Evolutionary conservation across 1,140 invertebrate genomes (phyloP), one percentile per base, ranked within the genome.

Genomic region (Drosophila subobscura): DNA sequence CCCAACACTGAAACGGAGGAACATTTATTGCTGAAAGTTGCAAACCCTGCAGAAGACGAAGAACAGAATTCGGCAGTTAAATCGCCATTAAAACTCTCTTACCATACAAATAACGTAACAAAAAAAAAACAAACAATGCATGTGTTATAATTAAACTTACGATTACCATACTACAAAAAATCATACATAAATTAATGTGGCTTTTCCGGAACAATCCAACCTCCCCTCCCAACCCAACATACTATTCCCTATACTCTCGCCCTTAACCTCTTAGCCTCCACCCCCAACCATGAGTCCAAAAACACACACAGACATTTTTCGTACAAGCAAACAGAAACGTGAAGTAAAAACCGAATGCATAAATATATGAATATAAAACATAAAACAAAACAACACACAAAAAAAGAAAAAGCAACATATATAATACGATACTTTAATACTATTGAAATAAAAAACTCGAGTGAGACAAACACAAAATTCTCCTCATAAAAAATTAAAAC

Each of bases 381-480:
- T 49, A 27, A 68, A 73, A 67, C 53, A 54, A 44, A 42, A 45
- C 63, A 54, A 47, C n/a, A 20, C 16, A 50, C 33, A 65, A 22
- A 64, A 49, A 66, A 56, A 61, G 2, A 55, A 80, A 75, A 67
- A 63, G 45, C 73, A 79, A 78, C 72, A 89, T 76, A 88, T 88
- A 89, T 83, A 88, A 88, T 79, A 88, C 83, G 78, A 88, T 88
- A 88, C 83, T 88, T 88, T 88, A 88, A 88, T 88, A 89, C 83
- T 89, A 88, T 88, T 88, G 72, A 89, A 88, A 88, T 89, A 79
- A 83, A 86, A 77, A 86, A 86, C 58, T 14, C 46, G 84, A 84
- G 76, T 70, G 33, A 77, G 75, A 67, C 60, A 78, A 88, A 80
- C 55, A 77, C 25, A 79, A 83, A 73, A 70, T 65, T 52, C 71